These are phyloP conservation scores for Dicentrarchus labrax DNA, from an alignment of 2,113 vertebrate genomes.

Conservation along the genomic window DNA sequence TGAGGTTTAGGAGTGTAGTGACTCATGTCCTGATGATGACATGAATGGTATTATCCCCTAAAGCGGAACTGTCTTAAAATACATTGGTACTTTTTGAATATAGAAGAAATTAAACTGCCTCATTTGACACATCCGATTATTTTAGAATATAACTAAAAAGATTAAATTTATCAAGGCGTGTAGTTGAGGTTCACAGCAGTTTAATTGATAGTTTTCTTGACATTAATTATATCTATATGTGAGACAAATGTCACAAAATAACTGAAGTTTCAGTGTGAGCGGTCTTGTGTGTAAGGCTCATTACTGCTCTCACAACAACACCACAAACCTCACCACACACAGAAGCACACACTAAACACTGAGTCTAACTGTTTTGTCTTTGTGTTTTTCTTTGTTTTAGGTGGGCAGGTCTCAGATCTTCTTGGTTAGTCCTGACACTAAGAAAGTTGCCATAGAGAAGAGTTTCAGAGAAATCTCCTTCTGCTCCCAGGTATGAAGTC, in stretches of 20 bases:
- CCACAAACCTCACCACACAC: conserved; percentile 12
- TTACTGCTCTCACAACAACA: background rate
- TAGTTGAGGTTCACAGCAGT: background rate
- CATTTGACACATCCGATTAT: background rate
- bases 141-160: background rate
- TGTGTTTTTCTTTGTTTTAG: conserved; percentile 80
- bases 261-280: background rate
- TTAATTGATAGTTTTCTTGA: background rate
- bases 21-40: conserved; percentile 28
- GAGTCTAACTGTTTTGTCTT: conserved; percentile 36
- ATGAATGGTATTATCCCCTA: conserved; percentile 15
- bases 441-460: conserved; percentile 97
- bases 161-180: background rate
- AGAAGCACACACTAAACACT: background rate
- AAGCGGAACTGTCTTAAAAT: conserved; percentile 9
- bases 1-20: conserved; percentile 4
- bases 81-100: background rate
- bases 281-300: background rate
- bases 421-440: conserved; percentile 98
- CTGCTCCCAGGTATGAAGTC: conserved; percentile 94
- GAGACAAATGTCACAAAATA: background rate
- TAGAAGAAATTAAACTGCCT: conserved; percentile 13
- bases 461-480: conserved; percentile 99
- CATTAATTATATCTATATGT: background rate
- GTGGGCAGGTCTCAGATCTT: conserved; percentile 97